Percentiles rank a stretch among this genome's conserved stretches.
Conservation (phyloP, 1,140 invertebrate species). For the Plectrocnemia conspersa region DNA sequence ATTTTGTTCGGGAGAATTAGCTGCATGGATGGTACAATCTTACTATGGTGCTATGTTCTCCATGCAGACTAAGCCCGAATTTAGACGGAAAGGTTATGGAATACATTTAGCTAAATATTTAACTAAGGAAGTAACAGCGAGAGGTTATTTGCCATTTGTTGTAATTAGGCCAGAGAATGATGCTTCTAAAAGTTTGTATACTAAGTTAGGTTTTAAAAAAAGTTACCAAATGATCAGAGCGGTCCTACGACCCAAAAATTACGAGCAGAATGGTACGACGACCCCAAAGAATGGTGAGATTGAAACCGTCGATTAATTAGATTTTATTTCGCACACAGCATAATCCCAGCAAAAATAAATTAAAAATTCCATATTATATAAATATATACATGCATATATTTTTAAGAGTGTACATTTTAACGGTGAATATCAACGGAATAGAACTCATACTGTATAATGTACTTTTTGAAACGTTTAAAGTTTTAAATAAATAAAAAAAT, state of each 20-base stretch:
- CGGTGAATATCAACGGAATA: too few species aligned
- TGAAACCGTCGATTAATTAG: conserved; percentile 16
- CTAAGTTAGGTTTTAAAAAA: conserved; percentile 72
- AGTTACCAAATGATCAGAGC: conserved; percentile 71
- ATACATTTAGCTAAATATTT: conserved; percentile 61
- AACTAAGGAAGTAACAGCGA: conserved; percentile 65
- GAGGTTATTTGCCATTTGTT: conserved; percentile 76
- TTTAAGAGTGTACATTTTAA: conserved; percentile 13
- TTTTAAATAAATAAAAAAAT: conserved; percentile 11
- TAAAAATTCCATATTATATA: neutral
- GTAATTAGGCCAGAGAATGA: conserved; percentile 82
- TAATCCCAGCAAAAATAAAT: conserved; percentile 24
- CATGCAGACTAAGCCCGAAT: conserved; percentile 81
- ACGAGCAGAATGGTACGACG: conserved; percentile 30
- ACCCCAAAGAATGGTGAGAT: conserved; percentile 27
- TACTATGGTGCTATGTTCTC: conserved; percentile 87
- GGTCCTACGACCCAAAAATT: conserved; percentile 59
- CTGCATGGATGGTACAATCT: conserved; percentile 82
- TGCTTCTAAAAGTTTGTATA: conserved; percentile 72
- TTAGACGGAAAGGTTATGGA: conserved; percentile 72
- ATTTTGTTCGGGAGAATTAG: conserved; percentile 65
- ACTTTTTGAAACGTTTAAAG: conserved; percentile 9
- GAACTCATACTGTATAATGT: too few species aligned
- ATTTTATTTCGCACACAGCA: conserved; percentile 32
- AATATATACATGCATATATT: conserved; percentile 9